These are phyloP conservation scores for Terrapene triunguis DNA, from an alignment of 2,113 vertebrate species.

Conservation along the genomic window DNA sequence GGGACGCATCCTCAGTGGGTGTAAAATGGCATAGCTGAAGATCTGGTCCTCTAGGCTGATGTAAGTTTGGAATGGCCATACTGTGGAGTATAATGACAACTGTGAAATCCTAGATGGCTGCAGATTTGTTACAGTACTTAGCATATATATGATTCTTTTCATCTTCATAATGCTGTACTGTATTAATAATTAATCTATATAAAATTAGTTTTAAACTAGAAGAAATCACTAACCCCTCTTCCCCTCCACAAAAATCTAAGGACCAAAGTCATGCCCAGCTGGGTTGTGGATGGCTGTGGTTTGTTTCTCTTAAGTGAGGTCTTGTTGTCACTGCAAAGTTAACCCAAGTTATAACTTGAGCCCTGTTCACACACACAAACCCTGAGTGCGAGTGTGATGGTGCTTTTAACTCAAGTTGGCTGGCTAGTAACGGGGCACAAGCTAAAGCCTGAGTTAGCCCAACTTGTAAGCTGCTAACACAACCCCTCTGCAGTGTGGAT, in stretches of 20 bases:
- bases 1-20: not conserved
- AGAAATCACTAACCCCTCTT: not conserved
- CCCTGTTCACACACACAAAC: rapidly evolving
- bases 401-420: not conserved
- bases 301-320: not conserved
- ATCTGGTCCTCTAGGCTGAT: not conserved
- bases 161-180: not conserved
- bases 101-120: not conserved
- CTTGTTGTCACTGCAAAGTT: not conserved
- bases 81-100: not conserved
- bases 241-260: not conserved
- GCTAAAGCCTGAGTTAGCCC: not conserved
- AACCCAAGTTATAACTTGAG: not conserved
- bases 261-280: not conserved
- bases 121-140: not conserved
- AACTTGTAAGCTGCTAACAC: not conserved
- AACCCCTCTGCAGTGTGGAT: not conserved
- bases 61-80: not conserved
- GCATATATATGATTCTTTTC: not conserved
- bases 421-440: not conserved
- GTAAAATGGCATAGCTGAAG: not conserved
- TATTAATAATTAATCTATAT: conserved; percentile 8
- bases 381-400: not conserved
- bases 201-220: conserved; percentile 8
- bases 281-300: not conserved